phyloP scores from a whole-genome alignment of 2,888 invertebrate genomes.

The Spisula solida region DNA sequence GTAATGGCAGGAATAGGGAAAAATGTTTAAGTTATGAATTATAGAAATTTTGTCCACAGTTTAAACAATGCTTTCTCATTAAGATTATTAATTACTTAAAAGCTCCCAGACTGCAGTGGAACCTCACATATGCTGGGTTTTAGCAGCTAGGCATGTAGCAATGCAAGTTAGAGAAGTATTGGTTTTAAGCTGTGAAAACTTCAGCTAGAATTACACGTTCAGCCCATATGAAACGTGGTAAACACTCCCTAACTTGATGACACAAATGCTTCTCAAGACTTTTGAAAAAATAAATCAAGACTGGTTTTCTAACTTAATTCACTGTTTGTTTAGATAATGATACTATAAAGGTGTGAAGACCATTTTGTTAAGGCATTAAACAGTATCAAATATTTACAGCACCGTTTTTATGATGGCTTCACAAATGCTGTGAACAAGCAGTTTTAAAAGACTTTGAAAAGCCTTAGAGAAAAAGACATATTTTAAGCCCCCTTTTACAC shows the following conservation, averaged over 20 bases:
- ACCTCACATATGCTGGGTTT: conserved; percentile 66
- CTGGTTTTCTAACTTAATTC: conserved; percentile 20
- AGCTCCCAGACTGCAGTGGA: conserved; percentile 50
- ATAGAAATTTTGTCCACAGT: conserved; percentile 49
- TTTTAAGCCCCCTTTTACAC: not conserved
- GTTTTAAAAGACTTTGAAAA: not conserved
- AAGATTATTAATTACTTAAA: conserved; percentile 57
- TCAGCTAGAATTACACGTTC: conserved; percentile 21
- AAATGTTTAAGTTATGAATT: conserved; percentile 32
- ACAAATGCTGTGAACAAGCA: conserved; percentile 4
- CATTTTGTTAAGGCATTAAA: conserved; percentile 31
- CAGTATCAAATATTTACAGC: conserved; percentile 40
- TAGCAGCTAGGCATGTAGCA: conserved; percentile 49
- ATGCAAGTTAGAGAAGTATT: conserved; percentile 49
- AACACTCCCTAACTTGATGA: conserved; percentile 20
- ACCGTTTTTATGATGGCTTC: not conserved
- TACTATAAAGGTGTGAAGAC: not conserved
- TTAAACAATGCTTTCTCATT: conserved; percentile 60
- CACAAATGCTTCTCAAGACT: not conserved
- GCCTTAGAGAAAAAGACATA: not conserved
- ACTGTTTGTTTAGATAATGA: conserved; percentile 12
- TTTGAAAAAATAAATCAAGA: conserved; percentile 20
- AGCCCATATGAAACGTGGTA: conserved; percentile 23
- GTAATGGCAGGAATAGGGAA: conserved; percentile 19
- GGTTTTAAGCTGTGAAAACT: conserved; percentile 58